These are phyloP conservation scores for Melanotaenia pygmaea DNA, from an alignment of 2,797 vertebrate species.

Conservation along the genomic window DNA sequence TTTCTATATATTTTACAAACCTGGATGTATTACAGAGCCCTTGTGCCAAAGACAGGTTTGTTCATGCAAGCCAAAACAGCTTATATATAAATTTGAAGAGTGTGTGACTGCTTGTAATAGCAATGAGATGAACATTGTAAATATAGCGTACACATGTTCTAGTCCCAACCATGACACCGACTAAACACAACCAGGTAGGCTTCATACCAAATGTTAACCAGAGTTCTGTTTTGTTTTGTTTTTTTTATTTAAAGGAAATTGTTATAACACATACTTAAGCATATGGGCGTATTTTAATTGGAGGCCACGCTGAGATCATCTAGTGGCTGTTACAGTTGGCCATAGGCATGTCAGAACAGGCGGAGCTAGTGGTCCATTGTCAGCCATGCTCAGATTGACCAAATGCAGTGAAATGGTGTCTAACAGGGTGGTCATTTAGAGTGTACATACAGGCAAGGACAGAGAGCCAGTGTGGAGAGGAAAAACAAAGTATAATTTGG, in stretches of 20 bases:
- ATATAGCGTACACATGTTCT: not conserved
- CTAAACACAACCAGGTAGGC: not conserved
- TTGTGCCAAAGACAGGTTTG: not conserved
- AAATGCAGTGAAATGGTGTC: conserved; percentile 1
- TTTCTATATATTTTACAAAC: too few species aligned
- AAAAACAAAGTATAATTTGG: conserved; percentile 1
- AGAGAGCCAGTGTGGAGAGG: conserved; percentile 9
- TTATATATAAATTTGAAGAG: not conserved
- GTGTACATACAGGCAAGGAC: conserved; percentile 20
- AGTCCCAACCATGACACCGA: not conserved
- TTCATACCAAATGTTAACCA: not conserved
- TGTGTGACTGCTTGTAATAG: too few species aligned
- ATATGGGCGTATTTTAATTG: too few species aligned
- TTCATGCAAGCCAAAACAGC: not conserved
- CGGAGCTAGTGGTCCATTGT: conserved; percentile 6
- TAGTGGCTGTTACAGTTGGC: conserved; percentile 39
- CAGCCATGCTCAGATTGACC: conserved; percentile 21
- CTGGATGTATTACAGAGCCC: too few species aligned
- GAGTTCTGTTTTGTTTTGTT: not conserved
- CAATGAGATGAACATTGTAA: too few species aligned
- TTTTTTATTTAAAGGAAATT: too few species aligned
- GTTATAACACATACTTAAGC: too few species aligned
- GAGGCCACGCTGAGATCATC: conserved; percentile 4
- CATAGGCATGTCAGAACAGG: conserved; percentile 40
- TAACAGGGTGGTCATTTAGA: conserved; percentile 15